These are phyloP conservation scores for Clarias laeviceps DNA, from an alignment of 2,797 vertebrate genomes.

Conservation along the genomic window DNA sequence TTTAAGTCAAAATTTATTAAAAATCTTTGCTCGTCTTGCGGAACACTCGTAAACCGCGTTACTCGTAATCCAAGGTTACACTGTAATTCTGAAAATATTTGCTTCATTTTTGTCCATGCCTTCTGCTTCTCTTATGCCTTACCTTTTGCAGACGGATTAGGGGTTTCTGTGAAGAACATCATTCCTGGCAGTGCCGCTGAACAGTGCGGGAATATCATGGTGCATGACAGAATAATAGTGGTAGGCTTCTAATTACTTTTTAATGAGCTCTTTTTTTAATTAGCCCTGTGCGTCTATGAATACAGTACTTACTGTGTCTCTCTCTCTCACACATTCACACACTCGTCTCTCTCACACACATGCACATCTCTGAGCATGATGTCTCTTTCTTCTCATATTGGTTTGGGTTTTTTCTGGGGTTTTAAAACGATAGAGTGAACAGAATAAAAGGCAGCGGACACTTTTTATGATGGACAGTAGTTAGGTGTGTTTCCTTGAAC, in stretches of 20 bases:
- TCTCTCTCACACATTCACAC: neutral
- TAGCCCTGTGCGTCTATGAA: constrained; percentile 28
- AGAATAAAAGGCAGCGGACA: constrained; percentile 2
- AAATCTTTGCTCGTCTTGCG: no score
- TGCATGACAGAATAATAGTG: constrained; percentile 89
- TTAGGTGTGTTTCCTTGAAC: neutral
- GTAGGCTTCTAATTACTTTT: constrained; percentile 74
- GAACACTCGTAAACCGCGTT: no score
- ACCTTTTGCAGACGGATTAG: constrained; percentile 79
- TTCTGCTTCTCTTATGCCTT: constrained; percentile 13
- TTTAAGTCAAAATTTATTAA: no score
- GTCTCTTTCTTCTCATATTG: constrained; percentile 25
- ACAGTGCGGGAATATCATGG: constrained; percentile 84
- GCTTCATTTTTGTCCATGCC: neutral
- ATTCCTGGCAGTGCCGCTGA: constrained; percentile 91
- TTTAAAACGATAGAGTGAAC: constrained; percentile 35
- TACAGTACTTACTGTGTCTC: neutral
- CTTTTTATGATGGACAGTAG: neutral
- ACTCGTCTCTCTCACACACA: neutral
- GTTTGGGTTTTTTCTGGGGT: constrained; percentile 32
- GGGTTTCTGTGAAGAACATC: constrained; percentile 91
- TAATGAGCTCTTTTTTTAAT: constrained; percentile 53
- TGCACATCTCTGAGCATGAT: constrained; percentile 8
- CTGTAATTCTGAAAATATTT: neutral
- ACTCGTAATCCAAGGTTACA: no score